These are phyloP conservation scores for Zaprionus ghesquierei DNA, from an alignment of 1,140 invertebrate genomes.

Conservation along the genomic window DNA sequence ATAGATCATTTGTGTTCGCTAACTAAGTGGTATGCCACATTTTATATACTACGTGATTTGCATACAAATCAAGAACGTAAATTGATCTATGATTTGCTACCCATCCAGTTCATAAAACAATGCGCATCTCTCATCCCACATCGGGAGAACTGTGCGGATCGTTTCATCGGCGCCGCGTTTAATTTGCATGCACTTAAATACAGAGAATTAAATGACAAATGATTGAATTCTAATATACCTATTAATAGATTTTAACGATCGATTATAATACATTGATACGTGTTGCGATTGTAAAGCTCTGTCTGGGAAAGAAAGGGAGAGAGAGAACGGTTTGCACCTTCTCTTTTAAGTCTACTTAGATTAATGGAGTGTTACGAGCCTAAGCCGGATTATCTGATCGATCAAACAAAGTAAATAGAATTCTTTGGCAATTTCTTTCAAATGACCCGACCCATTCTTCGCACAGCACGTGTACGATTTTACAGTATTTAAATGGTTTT, in stretches of 20 bases:
- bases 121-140: slow-evolving; percentile 7
- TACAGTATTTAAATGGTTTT: slow-evolving; percentile 24
- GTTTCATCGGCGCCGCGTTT: slow-evolving; percentile 55
- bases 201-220: slow-evolving; percentile 60
- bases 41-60: slow-evolving; percentile 13
- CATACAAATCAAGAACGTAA: slow-evolving; percentile 39
- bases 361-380: background rate
- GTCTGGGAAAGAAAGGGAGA: background rate
- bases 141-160: background rate
- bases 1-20: background rate
- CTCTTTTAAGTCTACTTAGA: background rate
- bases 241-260: slow-evolving; percentile 55
- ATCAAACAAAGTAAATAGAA: slow-evolving; percentile 22
- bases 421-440: slow-evolving; percentile 36
- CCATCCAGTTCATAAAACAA: slow-evolving; percentile 23
- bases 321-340: background rate
- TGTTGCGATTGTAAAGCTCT: background rate
- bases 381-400: slow-evolving; percentile 33
- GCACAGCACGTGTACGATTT: slow-evolving; percentile 51
- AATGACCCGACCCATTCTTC: slow-evolving; percentile 24
- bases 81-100: slow-evolving; percentile 39
- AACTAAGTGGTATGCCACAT: background rate
- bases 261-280: slow-evolving; percentile 13
- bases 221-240: slow-evolving; percentile 67
- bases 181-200: slow-evolving; percentile 62